Evolutionary conservation across 1,140 invertebrate species (phyloP).

Genomic region (Periplaneta americana): DNA sequence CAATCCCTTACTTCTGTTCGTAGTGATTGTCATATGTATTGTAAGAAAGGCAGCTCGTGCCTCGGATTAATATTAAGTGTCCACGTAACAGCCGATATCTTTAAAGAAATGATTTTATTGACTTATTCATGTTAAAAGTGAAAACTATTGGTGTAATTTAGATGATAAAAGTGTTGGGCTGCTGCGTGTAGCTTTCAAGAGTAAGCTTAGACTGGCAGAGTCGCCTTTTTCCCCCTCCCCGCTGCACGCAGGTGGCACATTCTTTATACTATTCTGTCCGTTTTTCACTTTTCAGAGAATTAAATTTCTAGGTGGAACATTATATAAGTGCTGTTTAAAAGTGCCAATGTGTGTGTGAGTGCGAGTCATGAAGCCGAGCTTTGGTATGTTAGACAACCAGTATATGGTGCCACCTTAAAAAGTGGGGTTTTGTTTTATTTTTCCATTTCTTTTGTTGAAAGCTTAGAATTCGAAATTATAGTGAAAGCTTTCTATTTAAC

Average conservation of each 20-base stretch:
- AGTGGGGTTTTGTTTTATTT: slow-evolving; percentile 1
- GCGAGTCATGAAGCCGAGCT: not conserved
- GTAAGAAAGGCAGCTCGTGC: slow-evolving; percentile 6
- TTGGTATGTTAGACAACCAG: not conserved
- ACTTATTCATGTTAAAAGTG: not conserved
- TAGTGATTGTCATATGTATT: not conserved
- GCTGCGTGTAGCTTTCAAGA: not conserved
- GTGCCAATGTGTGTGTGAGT: slow-evolving; percentile 14
- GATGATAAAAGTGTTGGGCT: not conserved
- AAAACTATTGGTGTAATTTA: slow-evolving; percentile 3
- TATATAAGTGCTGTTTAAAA: slow-evolving; percentile 7
- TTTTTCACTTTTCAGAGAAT: slow-evolving; percentile 11
- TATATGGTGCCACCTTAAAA: not conserved
- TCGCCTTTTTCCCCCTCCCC: not conserved
- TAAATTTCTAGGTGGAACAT: slow-evolving; percentile 9
- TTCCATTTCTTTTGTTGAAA: slow-evolving; percentile 2
- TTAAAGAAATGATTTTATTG: slow-evolving; percentile 4
- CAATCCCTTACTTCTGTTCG: not conserved
- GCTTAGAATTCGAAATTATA: not conserved
- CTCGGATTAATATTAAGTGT: slow-evolving; percentile 1
- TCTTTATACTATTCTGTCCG: slow-evolving; percentile 8
- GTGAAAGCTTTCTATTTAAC: slow-evolving; percentile 14
- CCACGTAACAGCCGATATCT: not conserved
- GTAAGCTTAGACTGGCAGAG: not conserved
- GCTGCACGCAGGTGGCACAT: slow-evolving; percentile 1